These are phyloP conservation scores for Diaperis boleti DNA, from an alignment of 2,888 invertebrate species.

Conservation along the genomic window DNA sequence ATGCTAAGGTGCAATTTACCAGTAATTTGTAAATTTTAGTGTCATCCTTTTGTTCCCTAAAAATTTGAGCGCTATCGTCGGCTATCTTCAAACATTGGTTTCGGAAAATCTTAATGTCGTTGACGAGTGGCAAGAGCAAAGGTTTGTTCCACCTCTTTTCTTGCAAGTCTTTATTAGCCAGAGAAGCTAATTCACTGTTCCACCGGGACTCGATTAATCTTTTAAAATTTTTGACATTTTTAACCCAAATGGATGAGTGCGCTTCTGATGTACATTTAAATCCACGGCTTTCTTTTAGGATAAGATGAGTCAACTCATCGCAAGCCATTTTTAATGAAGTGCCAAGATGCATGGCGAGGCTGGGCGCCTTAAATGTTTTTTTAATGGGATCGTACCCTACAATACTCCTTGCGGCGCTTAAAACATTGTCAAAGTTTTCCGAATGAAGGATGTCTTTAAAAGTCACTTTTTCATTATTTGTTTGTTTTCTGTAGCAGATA, in stretches of 20 bases:
- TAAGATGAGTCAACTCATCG: neutral
- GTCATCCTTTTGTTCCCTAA: neutral
- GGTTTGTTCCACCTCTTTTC: constrained; percentile 5
- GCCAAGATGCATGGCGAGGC: neutral
- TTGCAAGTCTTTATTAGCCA: neutral
- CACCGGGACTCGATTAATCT: neutral
- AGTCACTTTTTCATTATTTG: neutral
- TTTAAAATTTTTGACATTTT: neutral
- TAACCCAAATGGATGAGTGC: neutral
- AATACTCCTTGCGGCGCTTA: neutral
- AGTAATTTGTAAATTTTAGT: neutral
- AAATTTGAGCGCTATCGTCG: neutral
- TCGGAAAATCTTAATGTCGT: neutral
- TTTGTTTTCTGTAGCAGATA: neutral
- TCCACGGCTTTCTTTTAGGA: neutral
- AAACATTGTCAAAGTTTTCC: neutral
- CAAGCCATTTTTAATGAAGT: constrained; percentile 1
- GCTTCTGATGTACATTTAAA: neutral
- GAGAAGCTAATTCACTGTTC: neutral
- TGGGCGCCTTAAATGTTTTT: neutral
- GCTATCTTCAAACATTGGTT: neutral
- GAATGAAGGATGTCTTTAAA: neutral
- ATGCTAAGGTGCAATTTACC: neutral
- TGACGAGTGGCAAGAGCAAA: neutral
- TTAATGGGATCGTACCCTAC: neutral